Base-by-base conservation (phyloP, 2,888 invertebrate genomes). In the Chrysopilus asiliformis region DNA sequence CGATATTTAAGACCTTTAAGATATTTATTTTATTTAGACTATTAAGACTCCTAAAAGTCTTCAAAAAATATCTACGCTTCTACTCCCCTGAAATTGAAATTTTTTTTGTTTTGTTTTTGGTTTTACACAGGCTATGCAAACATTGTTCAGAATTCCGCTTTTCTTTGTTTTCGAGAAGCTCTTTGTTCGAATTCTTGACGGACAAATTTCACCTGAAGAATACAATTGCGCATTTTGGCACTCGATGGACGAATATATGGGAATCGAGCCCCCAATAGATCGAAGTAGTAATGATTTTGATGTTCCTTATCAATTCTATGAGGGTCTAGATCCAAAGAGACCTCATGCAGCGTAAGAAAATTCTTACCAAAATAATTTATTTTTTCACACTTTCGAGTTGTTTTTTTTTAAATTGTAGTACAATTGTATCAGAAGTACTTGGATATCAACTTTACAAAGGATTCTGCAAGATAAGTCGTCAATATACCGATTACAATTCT, bases 271-370 rank as follows among this genome's bases (percentile, higher is more conserved):
- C 2, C 76, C 77, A 2, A 68, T 68, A 1, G 63, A 68, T 13
- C 65, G 77, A 43, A 65, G 66, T 12, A 75, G 76, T 45, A 64
- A 68, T 4, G 74, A 76, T 50, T 76, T 77, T 39, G 77, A 77
- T 50, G 68, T 76, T 1, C 78, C 76, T 32, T 71, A 75, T 0
- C 79, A 80, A 51, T 79, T 74, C 45, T 80, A 81, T 48, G 62
- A 79, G n/a, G 63, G 75, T 35, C 70, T 72, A 45, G 69, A 73
- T 57, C 72, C 74, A 24, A 75, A 75, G 30, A 76, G 76, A 45
- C 68, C 74, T 59, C 70, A 74, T 74, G 72, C 47, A 45, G 14
- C 10, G 31, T 31, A 8, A 22, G 22, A 22, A 22, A 22, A 22
- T 22, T 22, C 10, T 22, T 22, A 22, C 22, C 22, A 22, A 22